These are phyloP conservation scores for Lottia gigantea DNA, from an alignment of 2,888 invertebrate species.

Conservation along the genomic window DNA sequence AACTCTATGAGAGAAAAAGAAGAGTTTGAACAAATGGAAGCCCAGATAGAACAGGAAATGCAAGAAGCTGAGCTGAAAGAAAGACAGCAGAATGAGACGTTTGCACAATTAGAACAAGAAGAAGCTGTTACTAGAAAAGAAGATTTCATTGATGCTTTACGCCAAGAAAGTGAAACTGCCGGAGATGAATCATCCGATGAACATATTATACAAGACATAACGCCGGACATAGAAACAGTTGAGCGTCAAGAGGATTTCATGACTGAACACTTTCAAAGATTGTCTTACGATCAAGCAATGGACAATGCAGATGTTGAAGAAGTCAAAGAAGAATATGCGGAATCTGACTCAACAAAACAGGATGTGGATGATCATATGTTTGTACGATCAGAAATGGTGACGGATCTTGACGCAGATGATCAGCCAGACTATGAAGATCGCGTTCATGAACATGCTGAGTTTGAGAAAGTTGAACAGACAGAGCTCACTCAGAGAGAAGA, in stretches of 20 bases:
- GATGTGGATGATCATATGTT: too few relatives aligned
- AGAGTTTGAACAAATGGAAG: conserved; percentile 26
- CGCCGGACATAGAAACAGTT: conserved; percentile 16
- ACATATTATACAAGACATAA: conserved; percentile 1
- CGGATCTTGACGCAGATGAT: conserved; percentile 7
- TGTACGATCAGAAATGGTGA: conserved; percentile 7
- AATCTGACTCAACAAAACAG: neutral
- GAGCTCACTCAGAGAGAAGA: conserved; percentile 14
- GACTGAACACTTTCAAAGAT: conserved; percentile 2
- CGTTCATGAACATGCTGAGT: conserved; percentile 21
- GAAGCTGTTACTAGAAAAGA: neutral
- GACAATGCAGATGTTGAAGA: conserved; percentile 25
- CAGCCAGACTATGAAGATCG: conserved; percentile 11
- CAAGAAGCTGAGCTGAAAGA: conserved; percentile 14
- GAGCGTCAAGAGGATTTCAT: neutral
- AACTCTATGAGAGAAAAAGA: conserved; percentile 49
- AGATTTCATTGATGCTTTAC: conserved; percentile 19
- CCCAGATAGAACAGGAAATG: conserved; percentile 12
- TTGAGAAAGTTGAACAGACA: conserved; percentile 12
- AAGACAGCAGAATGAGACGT: conserved; percentile 6
- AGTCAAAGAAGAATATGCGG: conserved; percentile 13
- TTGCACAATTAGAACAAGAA: neutral
- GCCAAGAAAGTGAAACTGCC: conserved; percentile 11
- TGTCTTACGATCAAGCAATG: conserved; percentile 2
- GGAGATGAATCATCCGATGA: conserved; percentile 14